These are phyloP conservation scores for Chromobotia macracanthus DNA, from an alignment of 2,797 vertebrate species.

Conservation along the genomic window DNA sequence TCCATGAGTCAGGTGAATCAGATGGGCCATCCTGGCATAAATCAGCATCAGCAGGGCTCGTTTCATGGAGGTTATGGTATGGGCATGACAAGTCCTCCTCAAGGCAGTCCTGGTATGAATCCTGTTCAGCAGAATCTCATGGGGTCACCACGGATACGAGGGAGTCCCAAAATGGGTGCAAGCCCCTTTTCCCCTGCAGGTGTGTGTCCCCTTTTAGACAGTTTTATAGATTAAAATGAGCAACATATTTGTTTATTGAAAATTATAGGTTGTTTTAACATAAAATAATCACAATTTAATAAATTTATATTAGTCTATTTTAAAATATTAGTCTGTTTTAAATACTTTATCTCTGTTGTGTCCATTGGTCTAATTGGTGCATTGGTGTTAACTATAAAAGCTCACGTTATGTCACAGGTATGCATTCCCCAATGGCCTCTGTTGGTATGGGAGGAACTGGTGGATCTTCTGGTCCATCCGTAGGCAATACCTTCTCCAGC, in stretches of 20 bases:
- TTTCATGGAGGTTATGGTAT: constrained; percentile 87
- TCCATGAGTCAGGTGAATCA: constrained; percentile 78
- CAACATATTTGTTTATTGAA: constrained; percentile 69
- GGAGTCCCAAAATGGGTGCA: constrained; percentile 91
- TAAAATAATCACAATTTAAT: too few species aligned
- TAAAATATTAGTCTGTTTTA: too few species aligned
- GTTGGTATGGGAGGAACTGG: constrained; percentile 77
- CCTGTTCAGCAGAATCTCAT: constrained; percentile 87
- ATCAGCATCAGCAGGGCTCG: constrained; percentile 79
- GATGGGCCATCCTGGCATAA: constrained; percentile 76
- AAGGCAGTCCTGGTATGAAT: constrained; percentile 86
- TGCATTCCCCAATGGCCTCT: constrained; percentile 92
- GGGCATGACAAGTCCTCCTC: constrained; percentile 89
- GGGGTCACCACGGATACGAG: constrained; percentile 90
- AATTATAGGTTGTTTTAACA: too few species aligned
- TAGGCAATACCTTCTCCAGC: constrained; percentile 88
- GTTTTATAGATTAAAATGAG: too few species aligned
- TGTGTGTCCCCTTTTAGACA: constrained; percentile 68
- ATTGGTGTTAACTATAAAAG: not conserved
- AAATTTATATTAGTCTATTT: too few species aligned
- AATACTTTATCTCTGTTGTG: too few species aligned
- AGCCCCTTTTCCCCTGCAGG: constrained; percentile 96
- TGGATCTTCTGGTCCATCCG: constrained; percentile 70
- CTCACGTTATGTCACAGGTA: constrained; percentile 72
- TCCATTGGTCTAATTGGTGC: not conserved